Conservation (phyloP, 2,797 vertebrate genomes). For the Sternotherus odoratus region DNA sequence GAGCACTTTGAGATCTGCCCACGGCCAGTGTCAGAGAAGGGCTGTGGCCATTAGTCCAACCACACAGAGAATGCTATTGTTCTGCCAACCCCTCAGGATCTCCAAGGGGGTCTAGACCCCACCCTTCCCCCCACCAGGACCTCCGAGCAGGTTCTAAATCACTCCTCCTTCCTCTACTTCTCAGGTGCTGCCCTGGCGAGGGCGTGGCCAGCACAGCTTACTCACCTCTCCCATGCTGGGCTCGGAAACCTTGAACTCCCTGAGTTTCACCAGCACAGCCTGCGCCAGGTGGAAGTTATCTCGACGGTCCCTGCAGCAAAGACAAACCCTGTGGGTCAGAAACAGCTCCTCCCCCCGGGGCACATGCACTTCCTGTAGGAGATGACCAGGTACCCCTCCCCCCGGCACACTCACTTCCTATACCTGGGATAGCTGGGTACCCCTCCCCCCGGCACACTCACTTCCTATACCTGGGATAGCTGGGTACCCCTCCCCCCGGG, state of each 20-base stretch:
- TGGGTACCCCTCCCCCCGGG: background rate
- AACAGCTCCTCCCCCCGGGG: background rate
- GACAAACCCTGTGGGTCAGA: background rate
- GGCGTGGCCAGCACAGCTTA: background rate
- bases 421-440: conserved; percentile 91
- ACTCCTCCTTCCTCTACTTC: background rate
- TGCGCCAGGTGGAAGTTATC: conserved; percentile 87
- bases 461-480: background rate
- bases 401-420: conserved; percentile 48
- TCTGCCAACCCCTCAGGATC: background rate
- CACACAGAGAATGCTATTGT: background rate
- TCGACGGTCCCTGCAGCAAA: conserved; percentile 84
- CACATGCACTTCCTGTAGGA: background rate
- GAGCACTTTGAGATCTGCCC: background rate
- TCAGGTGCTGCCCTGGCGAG: background rate
- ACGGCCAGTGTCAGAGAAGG: background rate
- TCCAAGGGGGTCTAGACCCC: background rate
- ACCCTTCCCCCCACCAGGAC: background rate
- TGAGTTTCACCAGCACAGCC: conserved; percentile 88
- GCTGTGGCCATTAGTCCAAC: background rate
- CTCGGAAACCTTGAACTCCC: conserved; percentile 92
- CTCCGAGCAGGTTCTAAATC: background rate
- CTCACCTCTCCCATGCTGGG: conserved; percentile 94
- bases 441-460: conserved; percentile 78
- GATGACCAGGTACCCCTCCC: background rate